Conservation (phyloP, 2,888 invertebrate genomes). For the Hylaea fasciaria region DNA sequence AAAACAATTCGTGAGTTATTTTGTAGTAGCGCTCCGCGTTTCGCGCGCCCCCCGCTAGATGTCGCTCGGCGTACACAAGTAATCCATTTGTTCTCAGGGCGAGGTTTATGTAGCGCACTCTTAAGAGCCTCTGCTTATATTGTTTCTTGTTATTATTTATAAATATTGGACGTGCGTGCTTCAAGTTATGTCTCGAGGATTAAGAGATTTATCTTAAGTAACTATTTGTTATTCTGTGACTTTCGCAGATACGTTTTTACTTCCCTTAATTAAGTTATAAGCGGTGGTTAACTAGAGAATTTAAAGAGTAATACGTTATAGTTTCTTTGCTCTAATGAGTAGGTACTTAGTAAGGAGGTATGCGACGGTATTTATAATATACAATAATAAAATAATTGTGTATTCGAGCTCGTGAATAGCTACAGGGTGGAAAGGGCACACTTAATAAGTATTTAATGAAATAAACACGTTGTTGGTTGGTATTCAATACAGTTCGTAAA, state of each 20-base stretch:
- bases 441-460: too few relatives aligned
- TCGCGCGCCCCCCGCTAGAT: slow-evolving; percentile 80
- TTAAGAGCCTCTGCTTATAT: slow-evolving; percentile 74
- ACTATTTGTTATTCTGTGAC: not conserved
- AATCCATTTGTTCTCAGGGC: slow-evolving; percentile 85
- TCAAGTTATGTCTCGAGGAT: slow-evolving; percentile 56
- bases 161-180: slow-evolving; percentile 71
- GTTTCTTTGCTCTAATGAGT: too few relatives aligned
- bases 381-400: too few relatives aligned
- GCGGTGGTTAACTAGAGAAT: slow-evolving; percentile 4
- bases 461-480: too few relatives aligned
- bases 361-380: too few relatives aligned
- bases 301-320: not conserved
- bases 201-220: slow-evolving; percentile 40
- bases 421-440: too few relatives aligned
- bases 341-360: too few relatives aligned
- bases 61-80: slow-evolving; percentile 80
- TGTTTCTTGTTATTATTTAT: slow-evolving; percentile 82
- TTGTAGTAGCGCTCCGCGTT: slow-evolving; percentile 47
- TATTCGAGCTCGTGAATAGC: too few relatives aligned
- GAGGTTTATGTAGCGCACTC: slow-evolving; percentile 81
- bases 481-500: too few relatives aligned
- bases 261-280: slow-evolving; percentile 34
- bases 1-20: not conserved
- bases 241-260: slow-evolving; percentile 40